A percentile compares a stretch with the other conserved stretches of the same genome.
Evolutionary conservation across 1,140 invertebrate genomes (phyloP).

Genomic region (Pseudoatta argentina): DNA sequence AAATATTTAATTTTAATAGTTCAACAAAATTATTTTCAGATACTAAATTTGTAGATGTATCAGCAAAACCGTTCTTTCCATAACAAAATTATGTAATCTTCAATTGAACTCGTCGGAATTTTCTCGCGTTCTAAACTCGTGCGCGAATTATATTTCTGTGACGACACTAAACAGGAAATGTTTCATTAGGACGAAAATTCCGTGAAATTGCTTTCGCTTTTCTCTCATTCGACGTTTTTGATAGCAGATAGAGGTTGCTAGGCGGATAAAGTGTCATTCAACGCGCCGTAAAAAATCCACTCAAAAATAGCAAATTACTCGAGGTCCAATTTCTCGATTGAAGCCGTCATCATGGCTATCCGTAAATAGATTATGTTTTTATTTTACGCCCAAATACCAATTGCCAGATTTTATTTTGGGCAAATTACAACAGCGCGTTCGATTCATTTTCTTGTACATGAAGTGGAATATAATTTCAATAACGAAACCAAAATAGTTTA

Average conservation of each 20-base stretch:
- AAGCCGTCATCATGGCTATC: background rate
- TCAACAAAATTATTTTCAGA: no score
- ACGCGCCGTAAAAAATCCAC: slow-evolving; percentile 23
- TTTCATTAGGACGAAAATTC: slow-evolving; percentile 38
- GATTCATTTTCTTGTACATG: background rate
- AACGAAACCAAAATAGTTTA: background rate
- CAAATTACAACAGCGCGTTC: background rate
- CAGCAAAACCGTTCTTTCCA: background rate
- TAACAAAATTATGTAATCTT: background rate
- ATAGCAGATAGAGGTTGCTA: background rate
- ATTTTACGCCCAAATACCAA: background rate
- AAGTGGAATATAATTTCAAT: background rate
- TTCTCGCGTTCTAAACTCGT: background rate
- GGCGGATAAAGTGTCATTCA: slow-evolving; percentile 27
- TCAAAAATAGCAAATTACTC: slow-evolving; percentile 72
- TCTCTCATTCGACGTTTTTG: background rate
- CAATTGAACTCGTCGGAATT: background rate
- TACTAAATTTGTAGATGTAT: no score
- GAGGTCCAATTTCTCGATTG: slow-evolving; percentile 66
- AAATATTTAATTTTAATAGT: no score
- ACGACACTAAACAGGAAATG: background rate
- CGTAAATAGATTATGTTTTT: slow-evolving; percentile 41
- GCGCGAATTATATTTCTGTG: background rate
- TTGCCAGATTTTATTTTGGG: slow-evolving; percentile 30
- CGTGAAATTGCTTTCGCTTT: slow-evolving; percentile 32